phyloP scores from a whole-genome alignment of 2,113 vertebrate species.

The Poeciliopsis occidentalis region DNA sequence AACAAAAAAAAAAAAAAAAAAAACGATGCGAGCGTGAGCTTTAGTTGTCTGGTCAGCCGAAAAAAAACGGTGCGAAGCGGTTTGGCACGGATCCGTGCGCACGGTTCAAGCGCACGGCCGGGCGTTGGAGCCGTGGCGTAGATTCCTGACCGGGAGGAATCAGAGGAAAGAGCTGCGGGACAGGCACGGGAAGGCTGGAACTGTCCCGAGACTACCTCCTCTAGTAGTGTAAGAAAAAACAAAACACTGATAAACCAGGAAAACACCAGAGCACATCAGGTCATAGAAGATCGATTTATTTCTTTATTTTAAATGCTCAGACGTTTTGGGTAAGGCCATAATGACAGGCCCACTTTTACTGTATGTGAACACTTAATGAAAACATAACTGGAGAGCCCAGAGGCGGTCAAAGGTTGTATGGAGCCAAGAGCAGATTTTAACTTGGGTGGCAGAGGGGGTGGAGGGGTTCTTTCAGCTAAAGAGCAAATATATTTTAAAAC shows the following conservation, averaged over 20 bases:
- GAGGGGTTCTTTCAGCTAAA: too few species aligned
- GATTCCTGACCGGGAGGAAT: conserved; percentile 7
- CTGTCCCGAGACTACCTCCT: neutral
- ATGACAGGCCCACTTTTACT: conserved; percentile 36
- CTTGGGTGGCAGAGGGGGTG: too few species aligned
- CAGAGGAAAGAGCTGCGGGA: conserved; percentile 14
- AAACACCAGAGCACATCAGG: neutral
- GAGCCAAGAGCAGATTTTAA: neutral
- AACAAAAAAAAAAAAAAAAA: conserved; percentile 9
- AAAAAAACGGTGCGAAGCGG: neutral
- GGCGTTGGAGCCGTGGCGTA: conserved; percentile 26
- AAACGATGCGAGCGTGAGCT: conserved; percentile 30
- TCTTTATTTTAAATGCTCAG: too few species aligned
- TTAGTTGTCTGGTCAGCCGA: conserved; percentile 35
- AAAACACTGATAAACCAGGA: neutral
- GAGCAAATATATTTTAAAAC: neutral
- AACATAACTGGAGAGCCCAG: conserved; percentile 26
- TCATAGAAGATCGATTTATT: neutral
- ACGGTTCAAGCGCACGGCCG: conserved; percentile 11
- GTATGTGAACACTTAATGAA: conserved; percentile 41
- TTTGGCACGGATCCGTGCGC: conserved; percentile 35
- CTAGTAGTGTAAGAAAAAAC: neutral
- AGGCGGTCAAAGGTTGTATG: neutral
- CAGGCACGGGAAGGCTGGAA: conserved; percentile 24
- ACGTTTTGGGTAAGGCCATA: neutral